Base-by-base conservation (phyloP, 2,888 invertebrate species). In the Pristionchus entomophagus region DNA sequence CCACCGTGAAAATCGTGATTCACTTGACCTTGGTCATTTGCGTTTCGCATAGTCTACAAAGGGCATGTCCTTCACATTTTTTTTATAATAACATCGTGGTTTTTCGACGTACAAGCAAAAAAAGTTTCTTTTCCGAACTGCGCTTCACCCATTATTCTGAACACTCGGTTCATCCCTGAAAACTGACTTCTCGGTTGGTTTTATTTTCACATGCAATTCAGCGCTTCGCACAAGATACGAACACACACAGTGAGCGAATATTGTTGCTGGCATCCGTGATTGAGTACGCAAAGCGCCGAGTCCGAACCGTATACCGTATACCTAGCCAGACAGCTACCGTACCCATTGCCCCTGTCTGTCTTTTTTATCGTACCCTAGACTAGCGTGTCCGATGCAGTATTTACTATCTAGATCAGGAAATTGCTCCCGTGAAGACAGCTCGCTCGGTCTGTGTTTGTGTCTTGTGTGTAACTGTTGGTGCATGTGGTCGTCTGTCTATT, bases 171-270 rank as follows among this genome's bases (percentile, higher is more conserved):
- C 49, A 26, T 82, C 26, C 35, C 35, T 49, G 45, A 49, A 32
- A n/a, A n/a, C 14, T 49, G 19, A 19, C 29, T 49, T 51, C 32
- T 29, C 59, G 8, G 5, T 26, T n/a, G n/a, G n/a, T n/a, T n/a
- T n/a, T n/a, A n/a, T n/a, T 32, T 65, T 14, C 41, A 8, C 69
- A 41, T 29, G 32, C 38, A 5, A 77, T 77, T 49, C 77, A 45
- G 77, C 77, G 77, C 45, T 32, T 26, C 77, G 26, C 26, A 49
- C 65, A 65, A 65, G 65, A 65, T 65, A 35, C 32, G 65, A 59
- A 59, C 59, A 59, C 59, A 59, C 59, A 2, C 59, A 59, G 65
- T 65, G 65, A 65, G 65, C 65, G n/a, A 65, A 35, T 65, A 65
- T 65, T 65, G 17, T 65, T 32, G 32, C 14, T 65, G 3, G 35